Base-by-base conservation (phyloP, 2,888 invertebrate genomes). In the Eretmocerus hayati region DNA sequence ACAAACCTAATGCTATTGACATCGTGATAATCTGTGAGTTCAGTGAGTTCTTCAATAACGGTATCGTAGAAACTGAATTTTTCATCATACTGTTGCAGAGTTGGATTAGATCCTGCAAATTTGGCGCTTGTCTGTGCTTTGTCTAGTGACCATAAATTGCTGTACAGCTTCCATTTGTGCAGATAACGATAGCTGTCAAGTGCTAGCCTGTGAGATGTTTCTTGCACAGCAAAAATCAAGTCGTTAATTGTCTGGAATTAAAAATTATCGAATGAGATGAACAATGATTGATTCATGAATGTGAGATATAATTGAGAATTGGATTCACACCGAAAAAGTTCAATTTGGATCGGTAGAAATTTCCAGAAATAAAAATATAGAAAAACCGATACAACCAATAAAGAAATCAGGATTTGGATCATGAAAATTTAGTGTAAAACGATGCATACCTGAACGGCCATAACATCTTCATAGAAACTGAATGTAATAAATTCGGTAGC, bases 61-160 rank as follows among this genome's bases (percentile, higher is more conserved):
- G 83, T 81, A 59, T 83, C 81, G 69, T 90, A 93, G 68, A 85
- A 89, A 67, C 84, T 83, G 62, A 94, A 85, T 66, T 87, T 87
- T 60, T 90, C 87, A 62, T 93, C 90, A 68, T 85, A 90, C 53
- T 81, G 79, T 32, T 77, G 73, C 5, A 87, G 74, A 5, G 79
- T 75, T 5, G 80, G 78, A 56, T 76, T 77, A 54, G 81, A 83
- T 38, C 78, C 75, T 1, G 87, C 77, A 74, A 90, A 92, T 64
- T 85, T 85, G 58, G 88, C 85, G 58, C 88, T 87, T 2, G 84
- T 81, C 9, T 79, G 71, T 45, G 75, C 70, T 66, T 89, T 90
- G 64, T 90, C 88, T 62, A 76, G 82, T 0, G 80, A 76, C 90
- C 90, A 90, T 13, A 90, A 72, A 62, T 81, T 83, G 52, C 79